Base-by-base conservation (phyloP, 2,797 vertebrate genomes). In the Melanotaenia parkinsoni region DNA sequence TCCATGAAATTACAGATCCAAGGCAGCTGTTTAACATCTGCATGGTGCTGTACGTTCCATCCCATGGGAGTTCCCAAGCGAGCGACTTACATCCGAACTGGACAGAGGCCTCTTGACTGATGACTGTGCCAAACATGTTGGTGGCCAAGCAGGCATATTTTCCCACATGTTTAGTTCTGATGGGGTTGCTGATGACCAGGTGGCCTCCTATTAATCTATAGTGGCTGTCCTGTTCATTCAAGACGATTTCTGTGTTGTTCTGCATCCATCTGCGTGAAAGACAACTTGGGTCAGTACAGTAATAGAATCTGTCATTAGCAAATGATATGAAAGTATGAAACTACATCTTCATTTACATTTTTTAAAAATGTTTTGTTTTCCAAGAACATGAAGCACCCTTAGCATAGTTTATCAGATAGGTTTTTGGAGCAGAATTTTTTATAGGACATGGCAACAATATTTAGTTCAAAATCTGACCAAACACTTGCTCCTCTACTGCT, bases 21-120 rank as follows among this genome's bases (percentile, higher is more conserved):
- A 45, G 74, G 69, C 53, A 58, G 53, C 6, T 71, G 59, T 59
- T 28, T 63, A 65, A 73, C 70, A 66, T 62, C 35, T 68, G 59
- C 63, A 59, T 38, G 63, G 26, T 61, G 28, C 53, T 51, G 65
- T 73, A 57, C 45, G 56, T 45, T 38, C 43, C 45, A 26, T 58
- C 32, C 22, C 43, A 45, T 0, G 5, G 6, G 33, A 22, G 30
- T 60, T 65, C 32, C 47, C 38, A 56, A 71, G 61, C 18, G 51
- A 20, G 64, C 57, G 67, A 92, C 98, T 97, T 94, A 99, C 98
- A 97, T 91, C 98, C 98, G 74, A 99, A 99, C 83, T 94, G 95
- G 80, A 99, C 92, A 3, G 90, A 94, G 14, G 96, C 98, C 83
- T 96, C 95, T 12, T 72, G 93, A 89, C 98, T 99, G 92, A 96